A percentile compares a stretch with the other conserved stretches of the same genome.
Conservation (phyloP, 2,113 vertebrate species). For the Onychostoma macrolepis region DNA sequence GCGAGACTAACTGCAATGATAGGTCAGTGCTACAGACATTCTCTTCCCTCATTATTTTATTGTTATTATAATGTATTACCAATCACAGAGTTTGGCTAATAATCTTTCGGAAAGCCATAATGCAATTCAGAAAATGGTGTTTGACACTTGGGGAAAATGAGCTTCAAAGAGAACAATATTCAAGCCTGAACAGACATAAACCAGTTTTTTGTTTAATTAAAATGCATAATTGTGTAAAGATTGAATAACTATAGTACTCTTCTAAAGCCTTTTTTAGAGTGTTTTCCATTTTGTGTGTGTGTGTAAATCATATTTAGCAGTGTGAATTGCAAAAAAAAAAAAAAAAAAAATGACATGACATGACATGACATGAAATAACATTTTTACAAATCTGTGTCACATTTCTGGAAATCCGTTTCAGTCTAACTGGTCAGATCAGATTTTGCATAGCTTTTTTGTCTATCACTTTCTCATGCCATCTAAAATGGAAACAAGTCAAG, state of each 20-base stretch:
- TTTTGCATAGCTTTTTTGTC: too few species aligned
- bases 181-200: background rate
- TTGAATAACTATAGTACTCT: background rate
- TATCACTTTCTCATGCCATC: too few species aligned
- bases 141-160: background rate
- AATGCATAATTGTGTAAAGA: background rate
- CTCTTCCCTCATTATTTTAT: background rate
- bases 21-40: background rate
- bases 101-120: background rate
- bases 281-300: too few species aligned
- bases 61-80: conserved; percentile 9
- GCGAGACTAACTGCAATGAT: background rate
- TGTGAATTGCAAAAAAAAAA: too few species aligned
- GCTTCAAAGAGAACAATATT: background rate
- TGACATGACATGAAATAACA: too few species aligned
- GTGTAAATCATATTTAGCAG: too few species aligned
- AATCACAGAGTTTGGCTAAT: background rate
- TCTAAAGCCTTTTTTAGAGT: too few species aligned
- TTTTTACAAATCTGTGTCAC: too few species aligned
- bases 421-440: too few species aligned
- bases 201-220: background rate
- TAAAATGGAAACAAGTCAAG: too few species aligned
- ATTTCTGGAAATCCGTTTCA: too few species aligned
- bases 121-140: background rate
- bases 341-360: too few species aligned